phyloP scores from a whole-genome alignment of 2,797 vertebrate genomes.

The Danio choprae region DNA sequence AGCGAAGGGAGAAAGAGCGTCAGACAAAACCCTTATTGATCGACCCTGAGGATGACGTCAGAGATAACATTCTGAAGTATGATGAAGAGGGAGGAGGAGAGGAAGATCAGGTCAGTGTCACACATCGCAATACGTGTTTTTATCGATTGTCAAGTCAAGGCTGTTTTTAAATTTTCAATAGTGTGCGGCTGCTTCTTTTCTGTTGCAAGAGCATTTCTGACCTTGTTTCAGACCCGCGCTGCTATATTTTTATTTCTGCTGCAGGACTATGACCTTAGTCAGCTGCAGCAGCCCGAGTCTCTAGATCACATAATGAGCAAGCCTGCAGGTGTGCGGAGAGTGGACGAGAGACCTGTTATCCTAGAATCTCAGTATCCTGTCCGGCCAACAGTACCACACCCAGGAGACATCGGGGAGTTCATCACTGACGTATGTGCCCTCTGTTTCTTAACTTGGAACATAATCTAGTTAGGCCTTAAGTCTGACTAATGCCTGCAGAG shows the following conservation, averaged over 20 bases:
- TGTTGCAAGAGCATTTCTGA: conserved; percentile 13
- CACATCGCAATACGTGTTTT: neutral
- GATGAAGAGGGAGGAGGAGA: conserved; percentile 98
- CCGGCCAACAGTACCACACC: conserved; percentile 92
- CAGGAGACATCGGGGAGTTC: conserved; percentile 97
- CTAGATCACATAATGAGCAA: conserved; percentile 94
- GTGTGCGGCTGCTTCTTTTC: neutral
- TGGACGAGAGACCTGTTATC: conserved; percentile 95
- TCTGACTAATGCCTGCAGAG: neutral
- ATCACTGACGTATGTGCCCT: conserved; percentile 87
- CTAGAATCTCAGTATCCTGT: conserved; percentile 94
- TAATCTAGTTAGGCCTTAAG: neutral
- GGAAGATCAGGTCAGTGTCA: conserved; percentile 90
- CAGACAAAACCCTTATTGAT: conserved; percentile 97
- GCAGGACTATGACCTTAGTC: conserved; percentile 98
- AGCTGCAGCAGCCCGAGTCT: conserved; percentile 96
- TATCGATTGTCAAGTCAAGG: conserved; percentile 10
- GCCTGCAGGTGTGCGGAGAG: conserved; percentile 88
- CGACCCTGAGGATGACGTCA: conserved; percentile 96
- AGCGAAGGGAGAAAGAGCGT: conserved; percentile 92
- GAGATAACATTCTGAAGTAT: conserved; percentile 98
- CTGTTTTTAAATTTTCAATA: conserved; percentile 13
- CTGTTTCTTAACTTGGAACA: neutral
- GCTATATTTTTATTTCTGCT: conserved; percentile 42
- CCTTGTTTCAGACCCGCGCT: conserved; percentile 26